Conservation (phyloP, 2,113 vertebrate species). For the Lates calcarifer region DNA sequence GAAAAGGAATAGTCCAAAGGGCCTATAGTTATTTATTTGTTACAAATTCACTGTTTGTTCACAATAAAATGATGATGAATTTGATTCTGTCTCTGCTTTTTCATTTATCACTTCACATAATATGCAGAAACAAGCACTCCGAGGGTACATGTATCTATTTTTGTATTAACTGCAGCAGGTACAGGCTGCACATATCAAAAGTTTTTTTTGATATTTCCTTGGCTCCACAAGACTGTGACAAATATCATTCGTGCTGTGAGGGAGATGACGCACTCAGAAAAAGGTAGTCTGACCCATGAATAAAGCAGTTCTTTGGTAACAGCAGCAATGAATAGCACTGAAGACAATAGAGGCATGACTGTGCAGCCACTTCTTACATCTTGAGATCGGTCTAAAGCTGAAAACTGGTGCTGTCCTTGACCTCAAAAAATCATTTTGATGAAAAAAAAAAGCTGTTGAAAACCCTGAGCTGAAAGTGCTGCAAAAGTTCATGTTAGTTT, state of each 20-base stretch:
- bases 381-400: not conserved
- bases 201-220: not conserved
- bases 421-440: not conserved
- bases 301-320: not conserved
- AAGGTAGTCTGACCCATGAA: conserved; percentile 1
- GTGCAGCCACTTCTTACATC: not conserved
- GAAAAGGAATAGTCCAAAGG: conserved; percentile 61
- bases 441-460: not conserved
- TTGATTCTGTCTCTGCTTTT: conserved; percentile 20
- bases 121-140: not conserved
- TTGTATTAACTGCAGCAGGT: not conserved
- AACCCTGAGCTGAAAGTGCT: not conserved
- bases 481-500: conserved; percentile 3
- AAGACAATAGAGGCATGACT: conserved; percentile 17
- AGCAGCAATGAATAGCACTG: conserved; percentile 1
- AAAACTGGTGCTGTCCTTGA: not conserved
- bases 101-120: not conserved
- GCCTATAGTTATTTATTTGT: conserved; percentile 79
- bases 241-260: not conserved
- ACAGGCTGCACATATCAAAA: not conserved
- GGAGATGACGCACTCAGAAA: conserved; percentile 28
- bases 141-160: too few species aligned
- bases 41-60: conserved; percentile 47
- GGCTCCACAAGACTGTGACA: not conserved
- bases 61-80: conserved; percentile 74